Evolutionary conservation across 2,113 vertebrate genomes (phyloP).

Genomic region (Falco punctatus): DNA sequence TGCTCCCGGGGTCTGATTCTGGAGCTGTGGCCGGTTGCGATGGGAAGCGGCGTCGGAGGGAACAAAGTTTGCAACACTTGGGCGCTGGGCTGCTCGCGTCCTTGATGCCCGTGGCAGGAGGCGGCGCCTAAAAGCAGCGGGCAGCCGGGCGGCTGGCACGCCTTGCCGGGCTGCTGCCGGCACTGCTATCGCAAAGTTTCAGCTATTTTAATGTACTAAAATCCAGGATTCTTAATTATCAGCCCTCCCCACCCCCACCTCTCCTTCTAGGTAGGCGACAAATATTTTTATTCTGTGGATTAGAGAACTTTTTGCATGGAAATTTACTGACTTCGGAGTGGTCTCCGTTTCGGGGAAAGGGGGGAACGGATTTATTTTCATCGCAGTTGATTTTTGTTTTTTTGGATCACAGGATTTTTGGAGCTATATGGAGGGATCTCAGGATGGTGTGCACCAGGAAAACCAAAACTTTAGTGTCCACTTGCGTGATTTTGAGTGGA

Average conservation of each 20-base stretch:
- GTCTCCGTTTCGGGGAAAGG: background rate
- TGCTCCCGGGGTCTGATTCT: background rate
- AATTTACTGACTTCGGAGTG: conserved; percentile 25
- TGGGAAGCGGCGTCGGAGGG: conserved; percentile 58
- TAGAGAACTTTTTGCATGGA: conserved; percentile 42
- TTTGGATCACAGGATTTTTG: conserved; percentile 67
- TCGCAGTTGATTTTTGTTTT: conserved; percentile 44
- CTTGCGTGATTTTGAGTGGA: conserved; percentile 97
- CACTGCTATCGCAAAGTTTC: conserved; percentile 28
- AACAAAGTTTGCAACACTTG: conserved; percentile 70
- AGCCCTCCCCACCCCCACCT: conserved; percentile 15
- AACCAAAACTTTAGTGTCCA: conserved; percentile 99
- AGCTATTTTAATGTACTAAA: background rate
- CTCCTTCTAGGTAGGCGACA: conserved; percentile 46
- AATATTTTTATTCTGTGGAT: background rate
- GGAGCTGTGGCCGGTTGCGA: conserved; percentile 2
- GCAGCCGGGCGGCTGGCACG: background rate
- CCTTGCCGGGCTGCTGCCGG: background rate
- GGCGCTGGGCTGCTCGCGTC: background rate
- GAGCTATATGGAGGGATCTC: conserved; percentile 90
- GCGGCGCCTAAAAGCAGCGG: background rate
- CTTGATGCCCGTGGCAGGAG: background rate
- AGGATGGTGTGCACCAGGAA: conserved; percentile 98
- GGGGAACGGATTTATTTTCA: background rate
- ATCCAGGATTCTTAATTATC: conserved; percentile 7